Conservation (phyloP, 2,888 invertebrate genomes). For the Scaptomyza reducta region DNA sequence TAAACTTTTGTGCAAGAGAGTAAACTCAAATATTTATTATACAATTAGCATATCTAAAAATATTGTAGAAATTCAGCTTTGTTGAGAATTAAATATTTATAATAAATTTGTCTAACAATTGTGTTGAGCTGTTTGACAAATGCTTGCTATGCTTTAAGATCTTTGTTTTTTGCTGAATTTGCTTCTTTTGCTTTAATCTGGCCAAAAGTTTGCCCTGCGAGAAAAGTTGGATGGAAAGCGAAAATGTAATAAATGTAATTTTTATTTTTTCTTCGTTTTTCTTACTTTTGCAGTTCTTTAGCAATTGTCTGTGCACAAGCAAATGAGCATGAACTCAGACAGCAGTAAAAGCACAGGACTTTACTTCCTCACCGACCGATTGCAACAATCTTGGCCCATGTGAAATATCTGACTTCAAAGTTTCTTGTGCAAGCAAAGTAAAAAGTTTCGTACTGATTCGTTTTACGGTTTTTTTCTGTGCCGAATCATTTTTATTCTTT, state of each 20-base stretch:
- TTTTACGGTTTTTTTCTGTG: constrained; percentile 9
- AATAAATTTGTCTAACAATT: constrained; percentile 23
- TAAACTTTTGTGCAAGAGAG: constrained; percentile 6
- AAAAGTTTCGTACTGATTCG: constrained; percentile 54
- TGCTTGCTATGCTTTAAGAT: constrained; percentile 24
- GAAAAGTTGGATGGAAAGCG: constrained; percentile 42
- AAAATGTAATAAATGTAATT: constrained; percentile 72
- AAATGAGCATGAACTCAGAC: constrained; percentile 58
- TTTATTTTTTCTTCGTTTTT: constrained; percentile 37
- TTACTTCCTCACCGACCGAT: not conserved
- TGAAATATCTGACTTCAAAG: constrained; percentile 54
- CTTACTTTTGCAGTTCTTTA: constrained; percentile 30
- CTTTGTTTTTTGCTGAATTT: constrained; percentile 6
- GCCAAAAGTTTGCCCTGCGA: constrained; percentile 8
- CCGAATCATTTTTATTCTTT: not conserved
- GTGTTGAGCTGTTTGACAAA: constrained; percentile 24
- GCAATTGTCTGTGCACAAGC: constrained; percentile 60
- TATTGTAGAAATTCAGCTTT: constrained; percentile 30
- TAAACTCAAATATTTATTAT: constrained; percentile 40
- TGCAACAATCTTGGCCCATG: constrained; percentile 29
- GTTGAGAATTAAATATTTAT: constrained; percentile 60
- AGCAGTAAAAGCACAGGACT: constrained; percentile 6
- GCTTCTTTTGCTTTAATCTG: constrained; percentile 35
- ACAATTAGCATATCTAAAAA: constrained; percentile 36
- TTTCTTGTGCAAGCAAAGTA: constrained; percentile 56